Evolutionary conservation across 2,888 invertebrate species (phyloP).

Genomic region (Resseliella maxima): DNA sequence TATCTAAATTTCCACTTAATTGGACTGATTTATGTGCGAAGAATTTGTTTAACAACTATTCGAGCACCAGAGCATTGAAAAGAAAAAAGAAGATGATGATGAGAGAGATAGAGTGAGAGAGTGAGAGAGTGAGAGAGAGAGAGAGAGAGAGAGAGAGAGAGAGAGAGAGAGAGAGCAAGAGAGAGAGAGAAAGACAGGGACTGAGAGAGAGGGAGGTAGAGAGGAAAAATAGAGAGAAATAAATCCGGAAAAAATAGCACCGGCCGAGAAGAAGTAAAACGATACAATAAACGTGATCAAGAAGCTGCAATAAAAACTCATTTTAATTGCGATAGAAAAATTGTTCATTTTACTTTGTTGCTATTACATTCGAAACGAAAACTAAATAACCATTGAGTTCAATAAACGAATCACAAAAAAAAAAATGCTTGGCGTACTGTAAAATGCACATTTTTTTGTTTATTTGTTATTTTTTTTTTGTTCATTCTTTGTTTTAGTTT

Average conservation of each 20-base stretch:
- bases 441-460: neutral
- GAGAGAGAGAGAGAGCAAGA: no score
- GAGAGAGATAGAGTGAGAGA: no score
- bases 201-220: no score
- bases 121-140: no score
- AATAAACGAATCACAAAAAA: neutral
- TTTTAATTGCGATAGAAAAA: constrained; percentile 46
- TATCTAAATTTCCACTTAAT: constrained; percentile 57
- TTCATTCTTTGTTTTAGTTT: neutral
- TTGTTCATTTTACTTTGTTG: neutral
- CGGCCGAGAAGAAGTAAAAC: neutral
- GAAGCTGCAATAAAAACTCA: constrained; percentile 30
- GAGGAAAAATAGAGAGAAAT: no score
- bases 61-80: neutral
- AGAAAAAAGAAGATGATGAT: no score
- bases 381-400: neutral
- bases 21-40: constrained; percentile 58
- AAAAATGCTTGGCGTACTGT: neutral
- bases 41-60: constrained; percentile 53
- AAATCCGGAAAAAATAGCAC: neutral
- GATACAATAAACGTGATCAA: neutral
- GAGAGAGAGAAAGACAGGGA: no score
- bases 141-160: no score
- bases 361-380: neutral
- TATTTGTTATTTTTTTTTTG: no score